phyloP scores from a whole-genome alignment of 2,888 invertebrate genomes.

The Exocentrus adspersus region DNA sequence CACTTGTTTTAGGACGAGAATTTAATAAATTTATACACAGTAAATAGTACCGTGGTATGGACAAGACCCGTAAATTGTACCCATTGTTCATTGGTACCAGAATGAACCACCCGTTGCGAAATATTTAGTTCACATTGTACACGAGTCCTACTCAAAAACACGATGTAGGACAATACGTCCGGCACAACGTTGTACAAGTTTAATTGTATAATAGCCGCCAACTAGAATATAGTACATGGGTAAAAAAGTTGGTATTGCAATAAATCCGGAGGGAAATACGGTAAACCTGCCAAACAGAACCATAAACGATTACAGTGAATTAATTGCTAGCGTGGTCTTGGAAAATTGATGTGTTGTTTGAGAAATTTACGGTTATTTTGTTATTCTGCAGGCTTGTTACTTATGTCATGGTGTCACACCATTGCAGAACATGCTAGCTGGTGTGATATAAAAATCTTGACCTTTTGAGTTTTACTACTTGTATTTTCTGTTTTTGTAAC shows the following conservation, averaged over 20 bases:
- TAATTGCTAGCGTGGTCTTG: not conserved
- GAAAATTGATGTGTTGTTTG: not conserved
- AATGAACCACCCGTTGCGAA: conserved; percentile 30
- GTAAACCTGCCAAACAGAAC: not conserved
- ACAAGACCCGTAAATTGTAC: conserved; percentile 22
- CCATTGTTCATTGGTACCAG: conserved; percentile 18
- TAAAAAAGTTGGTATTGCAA: conserved; percentile 5
- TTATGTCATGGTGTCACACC: not conserved
- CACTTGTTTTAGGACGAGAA: no score
- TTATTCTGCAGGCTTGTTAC: not conserved
- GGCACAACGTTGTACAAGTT: conserved; percentile 4
- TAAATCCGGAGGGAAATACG: conserved; percentile 3
- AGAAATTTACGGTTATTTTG: not conserved
- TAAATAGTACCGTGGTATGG: no score
- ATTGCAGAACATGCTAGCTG: no score
- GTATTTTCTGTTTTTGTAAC: no score
- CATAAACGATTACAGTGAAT: not conserved
- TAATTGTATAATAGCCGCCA: conserved; percentile 14
- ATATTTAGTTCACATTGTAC: conserved; percentile 38
- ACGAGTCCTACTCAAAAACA: conserved; percentile 35
- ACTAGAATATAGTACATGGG: not conserved
- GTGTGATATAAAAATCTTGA: no score
- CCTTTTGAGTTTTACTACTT: no score
- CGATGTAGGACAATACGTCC: conserved; percentile 34
- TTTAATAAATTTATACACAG: no score